phyloP scores from a whole-genome alignment of 2,797 vertebrate genomes.

The Pangasius sanitwongsei region DNA sequence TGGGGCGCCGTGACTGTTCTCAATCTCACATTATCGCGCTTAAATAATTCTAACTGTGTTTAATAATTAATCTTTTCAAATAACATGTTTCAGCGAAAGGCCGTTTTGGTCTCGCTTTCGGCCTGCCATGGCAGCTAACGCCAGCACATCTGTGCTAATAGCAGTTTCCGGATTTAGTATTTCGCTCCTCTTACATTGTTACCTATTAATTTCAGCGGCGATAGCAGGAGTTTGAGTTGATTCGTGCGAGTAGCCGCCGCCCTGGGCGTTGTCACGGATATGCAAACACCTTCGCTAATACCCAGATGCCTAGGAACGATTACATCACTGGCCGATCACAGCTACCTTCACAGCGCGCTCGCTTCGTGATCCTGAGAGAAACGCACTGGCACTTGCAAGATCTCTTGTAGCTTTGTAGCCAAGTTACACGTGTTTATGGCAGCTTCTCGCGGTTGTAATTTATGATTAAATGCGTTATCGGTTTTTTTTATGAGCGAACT shows the following conservation, averaged over 20 bases:
- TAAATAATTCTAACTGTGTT: background rate
- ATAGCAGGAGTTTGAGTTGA: background rate
- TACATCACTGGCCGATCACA: conserved; percentile 32
- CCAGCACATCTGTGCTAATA: background rate
- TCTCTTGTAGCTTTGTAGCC: background rate
- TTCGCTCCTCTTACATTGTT: conserved; percentile 16
- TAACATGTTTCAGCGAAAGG: background rate
- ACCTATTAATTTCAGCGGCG: conserved; percentile 2
- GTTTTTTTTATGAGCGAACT: background rate
- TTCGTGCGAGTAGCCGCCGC: conserved; percentile 31
- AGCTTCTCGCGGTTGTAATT: no score
- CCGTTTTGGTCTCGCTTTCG: background rate
- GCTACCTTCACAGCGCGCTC: background rate
- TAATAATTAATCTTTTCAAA: no score
- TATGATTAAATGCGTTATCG: background rate
- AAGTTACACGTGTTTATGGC: background rate
- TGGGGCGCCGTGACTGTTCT: background rate
- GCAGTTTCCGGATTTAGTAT: background rate
- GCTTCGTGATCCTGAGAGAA: background rate
- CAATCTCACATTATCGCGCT: background rate
- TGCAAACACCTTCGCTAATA: conserved; percentile 42
- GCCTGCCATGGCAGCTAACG: background rate
- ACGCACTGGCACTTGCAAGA: background rate
- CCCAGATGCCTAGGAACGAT: conserved; percentile 27
- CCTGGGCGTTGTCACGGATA: conserved; percentile 53